Evolutionary conservation across 2,888 invertebrate species (phyloP).

Genomic region (Luffia ferchaultella): DNA sequence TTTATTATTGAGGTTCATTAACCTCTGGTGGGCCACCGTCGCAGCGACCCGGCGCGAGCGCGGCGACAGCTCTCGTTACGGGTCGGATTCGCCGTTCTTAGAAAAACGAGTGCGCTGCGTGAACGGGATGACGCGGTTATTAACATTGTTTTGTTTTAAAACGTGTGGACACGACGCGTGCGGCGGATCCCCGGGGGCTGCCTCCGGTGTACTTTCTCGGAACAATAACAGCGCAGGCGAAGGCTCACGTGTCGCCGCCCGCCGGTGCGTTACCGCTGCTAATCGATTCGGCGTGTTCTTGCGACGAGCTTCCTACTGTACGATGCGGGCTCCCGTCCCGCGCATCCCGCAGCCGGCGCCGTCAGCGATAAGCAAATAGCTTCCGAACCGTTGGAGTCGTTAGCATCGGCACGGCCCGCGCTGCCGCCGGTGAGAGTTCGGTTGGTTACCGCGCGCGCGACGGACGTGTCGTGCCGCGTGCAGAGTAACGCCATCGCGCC

Average conservation of each 20-base stretch:
- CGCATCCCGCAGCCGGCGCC: background rate
- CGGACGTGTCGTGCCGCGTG: too few relatives aligned
- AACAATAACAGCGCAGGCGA: background rate
- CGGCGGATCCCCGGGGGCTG: background rate
- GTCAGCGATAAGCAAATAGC: background rate
- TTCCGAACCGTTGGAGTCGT: background rate
- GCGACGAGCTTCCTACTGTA: background rate
- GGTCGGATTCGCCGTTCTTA: too few relatives aligned
- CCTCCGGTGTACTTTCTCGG: background rate
- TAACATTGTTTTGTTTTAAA: too few relatives aligned
- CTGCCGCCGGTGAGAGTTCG: background rate
- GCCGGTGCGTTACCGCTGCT: background rate
- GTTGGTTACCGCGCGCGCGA: too few relatives aligned
- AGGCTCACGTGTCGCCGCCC: background rate
- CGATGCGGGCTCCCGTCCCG: background rate
- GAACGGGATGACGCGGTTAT: too few relatives aligned
- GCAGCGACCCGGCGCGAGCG: too few relatives aligned
- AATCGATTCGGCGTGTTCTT: background rate
- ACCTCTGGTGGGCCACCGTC: too few relatives aligned
- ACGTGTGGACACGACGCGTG: background rate
- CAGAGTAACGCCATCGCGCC: too few relatives aligned
- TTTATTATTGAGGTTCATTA: too few relatives aligned
- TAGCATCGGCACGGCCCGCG: slow-evolving; percentile 18
- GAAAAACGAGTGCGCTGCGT: too few relatives aligned
- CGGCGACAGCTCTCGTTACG: too few relatives aligned